Evolutionary conservation across 2,113 vertebrate species (phyloP), one percentile per base, ranked within the genome.

Genomic region (Pterophyllum scalare): DNA sequence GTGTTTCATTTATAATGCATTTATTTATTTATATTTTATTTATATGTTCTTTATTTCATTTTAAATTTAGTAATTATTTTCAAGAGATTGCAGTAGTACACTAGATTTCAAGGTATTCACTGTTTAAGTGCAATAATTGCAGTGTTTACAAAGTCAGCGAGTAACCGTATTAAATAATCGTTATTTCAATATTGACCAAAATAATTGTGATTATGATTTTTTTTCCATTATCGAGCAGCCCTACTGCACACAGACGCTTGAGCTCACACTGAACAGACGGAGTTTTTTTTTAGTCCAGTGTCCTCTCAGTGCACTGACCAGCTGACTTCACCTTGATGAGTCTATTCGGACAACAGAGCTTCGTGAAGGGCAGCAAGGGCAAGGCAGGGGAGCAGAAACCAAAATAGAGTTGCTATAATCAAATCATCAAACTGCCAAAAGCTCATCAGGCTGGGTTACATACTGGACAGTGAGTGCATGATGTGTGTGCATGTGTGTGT

Each of bases 371-470:
- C 54, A 59, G 38, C 46, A 28, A 70, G 65, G 43, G 49, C 22
- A 3, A 35, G 52, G 26, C 22, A 3, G 43, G 52, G 26, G 24
- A 17, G 64, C 59, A 76, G 26, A 3, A 61, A 87, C 56, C 58
- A 77, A 70, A 88, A 82, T 35, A 84, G 40, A 12, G 10, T 59
- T 49, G 72, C 35, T n/a, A 54, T 77, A 78, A 80, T 84, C 40
- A 80, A 86, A 86, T 80, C 64, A 64, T 46, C 59, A 14, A 75
- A 79, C 43, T 74, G 20, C 24, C 35, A 56, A 40, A 74, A 52
- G 14, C 58, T 79, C 52, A 75, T 81, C 72, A 57, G 56, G 62
- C 17, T 56, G 26, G 19, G 60, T 83, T 67, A 84, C 72, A 72
- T 11, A 28, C 56, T 67, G 8, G 57, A 82, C 24, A 72, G 65